These are phyloP conservation scores for Latrodectus hesperus DNA, from an alignment of 2,888 invertebrate species.

Conservation along the genomic window DNA sequence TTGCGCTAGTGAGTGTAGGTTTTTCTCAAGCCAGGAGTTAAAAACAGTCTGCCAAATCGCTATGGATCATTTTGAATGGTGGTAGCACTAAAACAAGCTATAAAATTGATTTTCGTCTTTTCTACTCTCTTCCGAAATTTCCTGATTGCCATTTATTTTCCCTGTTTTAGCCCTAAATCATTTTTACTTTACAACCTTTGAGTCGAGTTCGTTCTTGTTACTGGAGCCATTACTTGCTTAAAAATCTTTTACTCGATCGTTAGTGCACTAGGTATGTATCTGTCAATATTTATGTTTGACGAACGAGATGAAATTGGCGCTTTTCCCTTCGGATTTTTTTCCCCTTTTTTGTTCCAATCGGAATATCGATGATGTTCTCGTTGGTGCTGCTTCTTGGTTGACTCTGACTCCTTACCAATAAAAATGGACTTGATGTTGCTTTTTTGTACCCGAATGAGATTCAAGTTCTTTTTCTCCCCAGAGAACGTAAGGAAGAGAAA, in stretches of 20 bases:
- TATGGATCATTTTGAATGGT: no score
- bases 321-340: background rate
- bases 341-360: slow-evolving; percentile 9
- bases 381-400: background rate
- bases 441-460: slow-evolving; percentile 17
- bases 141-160: no score
- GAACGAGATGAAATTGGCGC: slow-evolving; percentile 21
- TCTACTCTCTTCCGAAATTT: no score
- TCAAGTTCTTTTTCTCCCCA: slow-evolving; percentile 13
- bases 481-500: background rate
- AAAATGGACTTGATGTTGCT: slow-evolving; percentile 14
- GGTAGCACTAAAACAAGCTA: no score
- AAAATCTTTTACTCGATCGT: background rate
- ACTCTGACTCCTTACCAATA: slow-evolving; percentile 48
- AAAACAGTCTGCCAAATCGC: no score
- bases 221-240: background rate
- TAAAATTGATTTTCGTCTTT: no score
- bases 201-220: background rate
- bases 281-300: slow-evolving; percentile 42
- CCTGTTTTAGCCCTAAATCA: background rate
- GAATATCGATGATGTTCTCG: slow-evolving; percentile 53
- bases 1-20: no score
- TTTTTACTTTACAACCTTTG: background rate
- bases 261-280: background rate
- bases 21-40: no score